phyloP scores from a whole-genome alignment of 53 echinoderm and acorn worm genomes.

The Echinometra lucunter region DNA sequence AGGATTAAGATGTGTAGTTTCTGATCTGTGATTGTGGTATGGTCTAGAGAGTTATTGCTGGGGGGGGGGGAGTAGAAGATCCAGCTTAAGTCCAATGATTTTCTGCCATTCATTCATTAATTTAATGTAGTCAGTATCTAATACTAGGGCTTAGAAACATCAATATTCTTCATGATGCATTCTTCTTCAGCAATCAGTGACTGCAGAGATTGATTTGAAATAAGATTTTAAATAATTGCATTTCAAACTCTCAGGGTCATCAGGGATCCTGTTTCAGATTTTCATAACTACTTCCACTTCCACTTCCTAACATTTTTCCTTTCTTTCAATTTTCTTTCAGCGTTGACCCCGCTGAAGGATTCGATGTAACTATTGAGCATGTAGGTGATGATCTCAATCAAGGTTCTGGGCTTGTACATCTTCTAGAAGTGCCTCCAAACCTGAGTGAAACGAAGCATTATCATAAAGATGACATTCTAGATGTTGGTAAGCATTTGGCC shows the following conservation, averaged over 20 bases:
- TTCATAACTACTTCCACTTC: too few species aligned
- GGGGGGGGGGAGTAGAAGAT: too few species aligned
- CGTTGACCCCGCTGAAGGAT: slow-evolving; percentile 35
- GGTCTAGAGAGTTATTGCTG: neutral
- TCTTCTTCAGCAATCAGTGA: too few species aligned
- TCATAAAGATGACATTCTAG: slow-evolving; percentile 38
- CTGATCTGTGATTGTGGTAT: neutral
- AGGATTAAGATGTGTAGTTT: neutral
- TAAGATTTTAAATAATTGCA: too few species aligned
- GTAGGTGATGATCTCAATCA: neutral
- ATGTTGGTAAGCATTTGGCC: slow-evolving; percentile 42
- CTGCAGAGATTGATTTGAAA: too few species aligned
- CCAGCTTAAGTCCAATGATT: too few species aligned
- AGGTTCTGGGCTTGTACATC: slow-evolving; percentile 7
- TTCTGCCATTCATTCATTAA: too few species aligned
- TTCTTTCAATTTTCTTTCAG: neutral
- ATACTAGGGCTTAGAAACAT: too few species aligned
- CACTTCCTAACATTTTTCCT: neutral
- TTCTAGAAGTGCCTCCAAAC: slow-evolving; percentile 20
- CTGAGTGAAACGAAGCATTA: neutral
- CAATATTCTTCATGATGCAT: too few species aligned
- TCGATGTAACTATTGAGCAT: slow-evolving; percentile 65
- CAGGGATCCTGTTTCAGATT: too few species aligned
- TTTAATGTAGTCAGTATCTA: too few species aligned
- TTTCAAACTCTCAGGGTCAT: too few species aligned